phyloP scores from a whole-genome alignment of 1,140 invertebrate species.

The Hesperophylax magnus region DNA sequence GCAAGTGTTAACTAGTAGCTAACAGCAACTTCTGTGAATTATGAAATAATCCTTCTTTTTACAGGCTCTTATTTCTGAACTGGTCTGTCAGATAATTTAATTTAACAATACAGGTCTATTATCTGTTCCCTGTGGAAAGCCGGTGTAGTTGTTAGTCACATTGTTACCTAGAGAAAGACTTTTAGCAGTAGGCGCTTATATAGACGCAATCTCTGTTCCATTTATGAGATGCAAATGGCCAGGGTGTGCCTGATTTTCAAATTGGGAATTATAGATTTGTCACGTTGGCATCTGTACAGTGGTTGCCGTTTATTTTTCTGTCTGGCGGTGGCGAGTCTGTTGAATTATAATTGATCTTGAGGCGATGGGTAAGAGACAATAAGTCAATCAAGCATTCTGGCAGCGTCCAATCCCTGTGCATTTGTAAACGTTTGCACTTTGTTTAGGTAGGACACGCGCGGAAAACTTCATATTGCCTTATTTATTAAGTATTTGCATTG shows the following conservation, averaged over 20 bases:
- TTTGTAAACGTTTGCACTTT: slow-evolving; percentile 7
- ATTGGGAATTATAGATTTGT: slow-evolving; percentile 9
- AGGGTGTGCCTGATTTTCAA: slow-evolving; percentile 20
- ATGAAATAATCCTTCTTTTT: too few relatives aligned
- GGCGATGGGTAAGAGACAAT: neutral
- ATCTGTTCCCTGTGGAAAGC: too few relatives aligned
- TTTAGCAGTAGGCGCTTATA: neutral
- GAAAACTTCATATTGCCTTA: too few relatives aligned
- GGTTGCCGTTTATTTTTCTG: slow-evolving; percentile 20
- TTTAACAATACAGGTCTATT: neutral
- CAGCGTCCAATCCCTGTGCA: neutral
- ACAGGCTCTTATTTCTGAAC: too few relatives aligned
- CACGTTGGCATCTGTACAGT: neutral
- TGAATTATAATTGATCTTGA: slow-evolving; percentile 8
- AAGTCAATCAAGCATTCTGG: neutral
- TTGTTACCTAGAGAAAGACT: too few relatives aligned
- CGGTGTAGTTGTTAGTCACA: neutral
- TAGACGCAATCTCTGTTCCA: neutral
- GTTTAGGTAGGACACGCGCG: too few relatives aligned
- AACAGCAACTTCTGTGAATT: too few relatives aligned
- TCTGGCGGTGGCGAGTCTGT: neutral
- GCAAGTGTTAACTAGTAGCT: too few relatives aligned
- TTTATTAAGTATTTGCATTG: too few relatives aligned
- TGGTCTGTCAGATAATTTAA: neutral
- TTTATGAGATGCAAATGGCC: neutral